Percentiles rank a stretch among this genome's conserved stretches.
phyloP scores from a whole-genome alignment of 2,113 vertebrate genomes.

The Rhea pennata region DNA sequence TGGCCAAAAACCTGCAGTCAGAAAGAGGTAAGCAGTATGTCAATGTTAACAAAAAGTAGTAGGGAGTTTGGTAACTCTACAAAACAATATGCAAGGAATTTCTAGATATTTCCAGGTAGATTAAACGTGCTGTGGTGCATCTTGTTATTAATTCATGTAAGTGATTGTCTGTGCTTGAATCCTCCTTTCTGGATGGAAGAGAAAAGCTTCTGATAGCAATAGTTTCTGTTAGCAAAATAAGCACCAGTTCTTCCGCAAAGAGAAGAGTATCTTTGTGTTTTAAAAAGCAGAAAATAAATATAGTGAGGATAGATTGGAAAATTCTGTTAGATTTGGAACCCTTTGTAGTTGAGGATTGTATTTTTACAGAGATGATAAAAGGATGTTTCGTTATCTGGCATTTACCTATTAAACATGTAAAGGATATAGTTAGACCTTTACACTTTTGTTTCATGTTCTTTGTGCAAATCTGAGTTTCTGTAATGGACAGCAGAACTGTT shows the following conservation, averaged over 20 bases:
- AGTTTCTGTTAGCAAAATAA: background rate
- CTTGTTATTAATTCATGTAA: background rate
- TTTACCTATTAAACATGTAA: background rate
- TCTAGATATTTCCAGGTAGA: background rate
- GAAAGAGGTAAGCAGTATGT: slow-evolving; percentile 87
- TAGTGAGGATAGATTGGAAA: background rate
- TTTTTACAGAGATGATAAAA: background rate
- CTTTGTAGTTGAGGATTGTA: background rate
- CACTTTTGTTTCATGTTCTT: background rate
- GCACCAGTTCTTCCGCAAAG: background rate
- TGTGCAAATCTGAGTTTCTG: background rate
- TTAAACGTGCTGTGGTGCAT: background rate
- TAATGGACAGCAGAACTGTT: background rate
- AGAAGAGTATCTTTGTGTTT: background rate
- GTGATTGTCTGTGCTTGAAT: background rate
- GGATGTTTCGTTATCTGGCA: background rate
- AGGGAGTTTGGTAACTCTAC: background rate
- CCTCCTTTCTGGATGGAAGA: background rate
- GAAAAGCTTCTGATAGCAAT: background rate
- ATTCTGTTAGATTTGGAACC: background rate
- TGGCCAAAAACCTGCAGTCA: slow-evolving; percentile 99
- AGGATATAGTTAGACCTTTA: background rate
- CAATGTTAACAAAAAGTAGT: background rate
- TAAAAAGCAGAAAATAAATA: background rate
- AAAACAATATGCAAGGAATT: background rate